These are phyloP conservation scores for Temnothorax curvispinosus DNA, from an alignment of 1,140 invertebrate genomes.

Conservation along the genomic window DNA sequence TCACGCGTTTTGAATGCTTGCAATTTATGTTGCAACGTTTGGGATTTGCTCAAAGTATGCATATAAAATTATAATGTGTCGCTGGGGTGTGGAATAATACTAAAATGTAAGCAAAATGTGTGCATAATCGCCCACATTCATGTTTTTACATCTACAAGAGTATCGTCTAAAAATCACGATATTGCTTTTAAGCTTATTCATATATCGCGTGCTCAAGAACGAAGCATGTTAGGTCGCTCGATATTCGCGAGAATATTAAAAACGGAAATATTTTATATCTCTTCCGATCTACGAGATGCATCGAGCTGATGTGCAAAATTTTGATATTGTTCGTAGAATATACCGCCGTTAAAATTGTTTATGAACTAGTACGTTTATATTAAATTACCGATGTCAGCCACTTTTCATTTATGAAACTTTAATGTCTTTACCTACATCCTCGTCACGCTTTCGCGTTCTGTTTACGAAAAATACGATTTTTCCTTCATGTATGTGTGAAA, in stretches of 20 bases:
- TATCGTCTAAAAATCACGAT: too few species aligned
- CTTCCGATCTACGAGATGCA: too few species aligned
- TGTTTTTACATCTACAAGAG: background rate
- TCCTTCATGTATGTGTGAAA: background rate
- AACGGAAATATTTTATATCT: background rate
- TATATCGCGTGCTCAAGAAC: background rate
- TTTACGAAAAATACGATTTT: conserved; percentile 4
- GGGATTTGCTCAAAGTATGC: conserved; percentile 3
- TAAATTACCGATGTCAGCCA: conserved; percentile 25
- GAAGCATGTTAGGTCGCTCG: background rate
- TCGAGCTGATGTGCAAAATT: background rate
- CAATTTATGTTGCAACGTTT: conserved; percentile 15
- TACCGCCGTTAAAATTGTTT: conserved; percentile 19
- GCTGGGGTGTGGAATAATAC: background rate
- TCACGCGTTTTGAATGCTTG: conserved; percentile 28
- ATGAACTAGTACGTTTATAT: background rate
- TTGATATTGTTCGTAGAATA: background rate
- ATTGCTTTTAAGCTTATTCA: background rate
- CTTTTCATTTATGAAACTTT: conserved; percentile 50
- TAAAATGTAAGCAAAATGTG: background rate
- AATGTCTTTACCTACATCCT: conserved; percentile 25
- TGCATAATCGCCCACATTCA: background rate
- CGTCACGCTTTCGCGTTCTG: background rate
- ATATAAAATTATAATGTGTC: background rate
- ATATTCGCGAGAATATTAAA: conserved; percentile 18